phyloP scores from a whole-genome alignment of 2,797 vertebrate species.

The Gorsachius magnificus region DNA sequence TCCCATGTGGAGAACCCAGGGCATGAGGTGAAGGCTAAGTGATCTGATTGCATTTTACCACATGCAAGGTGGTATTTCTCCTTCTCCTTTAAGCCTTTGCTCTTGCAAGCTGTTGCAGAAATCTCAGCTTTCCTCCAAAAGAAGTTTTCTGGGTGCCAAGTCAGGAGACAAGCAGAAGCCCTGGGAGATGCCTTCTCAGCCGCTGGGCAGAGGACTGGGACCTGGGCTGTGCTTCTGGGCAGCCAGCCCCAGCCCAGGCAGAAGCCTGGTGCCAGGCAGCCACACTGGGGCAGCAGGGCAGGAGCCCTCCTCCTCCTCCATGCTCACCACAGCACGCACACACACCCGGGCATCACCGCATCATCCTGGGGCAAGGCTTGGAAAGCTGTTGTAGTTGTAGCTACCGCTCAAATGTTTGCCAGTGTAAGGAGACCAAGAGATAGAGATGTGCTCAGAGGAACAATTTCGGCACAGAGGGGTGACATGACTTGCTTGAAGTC shows the following conservation, averaged over 20 bases:
- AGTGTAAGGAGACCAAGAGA: background rate
- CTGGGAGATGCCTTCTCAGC: background rate
- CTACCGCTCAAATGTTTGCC: background rate
- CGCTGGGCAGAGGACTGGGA: background rate
- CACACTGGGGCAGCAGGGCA: background rate
- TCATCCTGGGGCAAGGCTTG: background rate
- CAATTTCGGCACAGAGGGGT: background rate
- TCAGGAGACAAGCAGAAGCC: background rate
- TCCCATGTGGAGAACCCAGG: background rate
- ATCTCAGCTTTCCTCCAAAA: background rate
- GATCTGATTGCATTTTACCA: background rate
- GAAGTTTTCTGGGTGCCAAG: background rate
- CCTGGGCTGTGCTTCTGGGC: background rate
- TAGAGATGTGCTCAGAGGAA: background rate
- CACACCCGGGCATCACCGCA: too few relatives aligned
- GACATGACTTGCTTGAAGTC: background rate
- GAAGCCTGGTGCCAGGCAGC: background rate
- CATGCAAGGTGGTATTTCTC: background rate
- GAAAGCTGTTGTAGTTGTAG: background rate
- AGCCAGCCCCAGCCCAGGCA: background rate
- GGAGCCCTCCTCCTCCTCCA: background rate
- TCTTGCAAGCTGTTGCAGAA: background rate
- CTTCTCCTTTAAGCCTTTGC: background rate
- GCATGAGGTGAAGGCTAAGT: background rate
- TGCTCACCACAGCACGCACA: accelerated